Conservation (phyloP, 2,888 invertebrate genomes). For the Agriopis aurantiaria region DNA sequence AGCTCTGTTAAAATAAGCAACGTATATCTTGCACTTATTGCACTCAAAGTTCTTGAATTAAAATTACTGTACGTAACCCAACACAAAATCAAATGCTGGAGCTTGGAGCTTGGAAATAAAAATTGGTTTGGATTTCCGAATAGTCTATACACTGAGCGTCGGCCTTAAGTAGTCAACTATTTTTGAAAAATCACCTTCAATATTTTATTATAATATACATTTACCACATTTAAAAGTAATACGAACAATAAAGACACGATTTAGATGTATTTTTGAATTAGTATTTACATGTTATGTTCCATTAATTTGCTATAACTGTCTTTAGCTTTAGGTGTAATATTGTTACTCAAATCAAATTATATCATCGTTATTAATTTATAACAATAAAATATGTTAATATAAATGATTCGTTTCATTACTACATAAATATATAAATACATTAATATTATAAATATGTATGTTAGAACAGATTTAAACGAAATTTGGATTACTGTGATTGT, state of each 20-base stretch:
- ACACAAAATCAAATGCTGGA: background rate
- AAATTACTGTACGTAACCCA: background rate
- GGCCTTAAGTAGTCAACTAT: background rate
- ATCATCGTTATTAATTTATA: conserved; percentile 33
- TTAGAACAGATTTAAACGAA: no score
- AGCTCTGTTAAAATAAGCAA: no score
- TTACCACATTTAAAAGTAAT: background rate
- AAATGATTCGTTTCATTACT: background rate
- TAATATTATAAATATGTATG: no score
- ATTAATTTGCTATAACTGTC: no score
- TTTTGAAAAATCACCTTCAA: background rate
- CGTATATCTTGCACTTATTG: no score
- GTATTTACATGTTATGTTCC: no score
- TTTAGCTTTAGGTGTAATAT: conserved; percentile 7
- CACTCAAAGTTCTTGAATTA: no score
- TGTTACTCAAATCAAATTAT: conserved; percentile 28
- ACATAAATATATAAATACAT: no score
- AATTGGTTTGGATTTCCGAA: background rate
- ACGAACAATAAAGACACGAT: conserved; percentile 16
- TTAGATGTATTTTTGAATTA: conserved; percentile 14
- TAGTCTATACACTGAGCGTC: background rate
- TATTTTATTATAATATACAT: background rate
- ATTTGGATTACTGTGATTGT: no score
- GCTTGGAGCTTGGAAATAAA: no score
- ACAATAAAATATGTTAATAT: conserved; percentile 30